Evolutionary conservation across 2,888 invertebrate genomes (phyloP).

Genomic region (Plusia festucae): DNA sequence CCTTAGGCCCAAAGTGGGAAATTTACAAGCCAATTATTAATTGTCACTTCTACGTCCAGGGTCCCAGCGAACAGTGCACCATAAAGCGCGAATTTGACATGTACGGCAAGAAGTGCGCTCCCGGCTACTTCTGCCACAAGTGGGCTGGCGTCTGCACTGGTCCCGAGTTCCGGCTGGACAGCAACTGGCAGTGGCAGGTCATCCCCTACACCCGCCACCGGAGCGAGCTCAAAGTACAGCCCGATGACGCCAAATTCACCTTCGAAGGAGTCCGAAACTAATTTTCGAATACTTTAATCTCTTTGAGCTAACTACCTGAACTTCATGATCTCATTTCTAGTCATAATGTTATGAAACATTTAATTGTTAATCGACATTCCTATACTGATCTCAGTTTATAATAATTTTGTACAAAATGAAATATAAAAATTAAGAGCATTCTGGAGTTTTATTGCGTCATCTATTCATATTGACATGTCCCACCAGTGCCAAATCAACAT

Average conservation of each 20-base stretch:
- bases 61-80: slow-evolving; percentile 80
- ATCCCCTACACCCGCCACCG: slow-evolving; percentile 66
- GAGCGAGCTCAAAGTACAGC: slow-evolving; percentile 36
- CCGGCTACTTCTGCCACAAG: slow-evolving; percentile 77
- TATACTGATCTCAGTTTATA: slow-evolving; percentile 35
- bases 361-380: slow-evolving; percentile 36
- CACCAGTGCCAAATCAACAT: no score
- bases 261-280: slow-evolving; percentile 47
- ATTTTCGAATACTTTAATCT: slow-evolving; percentile 3
- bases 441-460: slow-evolving; percentile 21
- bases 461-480: neutral
- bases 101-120: slow-evolving; percentile 78
- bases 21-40: neutral
- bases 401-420: slow-evolving; percentile 30
- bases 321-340: slow-evolving; percentile 41
- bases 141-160: slow-evolving; percentile 75
- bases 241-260: slow-evolving; percentile 38
- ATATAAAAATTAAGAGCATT: slow-evolving; percentile 13
- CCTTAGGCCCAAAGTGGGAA: no score
- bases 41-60: slow-evolving; percentile 59
- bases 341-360: slow-evolving; percentile 18
- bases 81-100: slow-evolving; percentile 75
- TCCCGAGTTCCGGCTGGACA: slow-evolving; percentile 67
- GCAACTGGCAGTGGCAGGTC: slow-evolving; percentile 64
- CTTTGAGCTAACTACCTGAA: neutral